These are phyloP conservation scores for Ptychadena robeensis DNA, from an alignment of 2,797 vertebrate species.

Conservation along the genomic window DNA sequence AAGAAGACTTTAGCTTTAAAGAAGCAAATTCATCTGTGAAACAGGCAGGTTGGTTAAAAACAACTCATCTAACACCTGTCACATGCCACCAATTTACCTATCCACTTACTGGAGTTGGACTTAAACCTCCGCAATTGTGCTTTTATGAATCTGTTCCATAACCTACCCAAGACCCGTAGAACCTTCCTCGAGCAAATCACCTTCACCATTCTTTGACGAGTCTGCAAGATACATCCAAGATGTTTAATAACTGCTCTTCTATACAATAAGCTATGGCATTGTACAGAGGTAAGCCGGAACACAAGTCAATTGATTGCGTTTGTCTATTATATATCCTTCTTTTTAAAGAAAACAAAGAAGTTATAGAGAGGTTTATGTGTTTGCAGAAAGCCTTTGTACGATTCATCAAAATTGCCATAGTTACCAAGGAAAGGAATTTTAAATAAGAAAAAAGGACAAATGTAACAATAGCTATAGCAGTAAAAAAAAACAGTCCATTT, in stretches of 20 bases:
- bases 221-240: not conserved
- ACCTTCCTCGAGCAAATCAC: not conserved
- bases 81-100: not conserved
- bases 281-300: not conserved
- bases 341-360: not conserved
- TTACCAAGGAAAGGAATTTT: not conserved
- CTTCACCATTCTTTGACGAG: not conserved
- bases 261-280: constrained; percentile 3
- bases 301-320: not conserved
- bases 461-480: not conserved
- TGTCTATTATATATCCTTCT: constrained; percentile 1
- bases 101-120: not conserved
- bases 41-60: too few relatives aligned
- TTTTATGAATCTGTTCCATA: not conserved
- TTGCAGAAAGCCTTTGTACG: not conserved
- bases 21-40: too few relatives aligned
- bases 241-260: constrained; percentile 1
- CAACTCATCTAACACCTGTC: too few relatives aligned
- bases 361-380: constrained; percentile 1
- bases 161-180: not conserved
- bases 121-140: not conserved
- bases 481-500: constrained; percentile 32
- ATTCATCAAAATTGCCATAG: not conserved
- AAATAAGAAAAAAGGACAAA: not conserved
- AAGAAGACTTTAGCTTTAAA: too few relatives aligned